These are phyloP conservation scores for Thelaira solivaga DNA, from an alignment of 2,888 invertebrate genomes.

Conservation along the genomic window DNA sequence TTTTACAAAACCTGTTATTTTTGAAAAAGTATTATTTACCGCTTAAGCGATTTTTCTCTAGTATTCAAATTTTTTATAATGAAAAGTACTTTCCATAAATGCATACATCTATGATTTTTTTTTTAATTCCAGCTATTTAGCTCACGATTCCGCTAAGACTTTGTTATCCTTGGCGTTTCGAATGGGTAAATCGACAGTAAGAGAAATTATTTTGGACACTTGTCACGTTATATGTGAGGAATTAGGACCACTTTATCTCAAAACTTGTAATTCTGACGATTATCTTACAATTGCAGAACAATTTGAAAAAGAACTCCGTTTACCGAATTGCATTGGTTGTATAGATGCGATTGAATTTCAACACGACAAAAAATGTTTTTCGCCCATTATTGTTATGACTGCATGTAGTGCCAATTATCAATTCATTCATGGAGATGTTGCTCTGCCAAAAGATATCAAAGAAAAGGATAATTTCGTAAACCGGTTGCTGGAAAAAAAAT, in stretches of 20 bases:
- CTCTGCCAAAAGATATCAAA: not conserved
- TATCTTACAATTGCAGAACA: slow-evolving; percentile 40
- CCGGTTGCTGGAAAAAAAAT: slow-evolving; percentile 22
- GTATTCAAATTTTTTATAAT: no score
- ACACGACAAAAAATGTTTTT: slow-evolving; percentile 42
- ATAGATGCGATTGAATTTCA: slow-evolving; percentile 44
- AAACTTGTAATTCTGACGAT: slow-evolving; percentile 22
- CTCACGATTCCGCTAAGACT: slow-evolving; percentile 45
- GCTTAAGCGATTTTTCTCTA: no score
- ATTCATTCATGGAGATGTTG: slow-evolving; percentile 38
- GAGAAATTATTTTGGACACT: slow-evolving; percentile 52
- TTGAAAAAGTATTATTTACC: no score
- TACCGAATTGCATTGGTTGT: slow-evolving; percentile 54
- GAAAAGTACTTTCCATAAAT: no score
- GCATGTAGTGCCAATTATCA: slow-evolving; percentile 49
- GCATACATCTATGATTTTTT: no score
- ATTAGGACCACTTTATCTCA: slow-evolving; percentile 34
- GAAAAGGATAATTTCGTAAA: slow-evolving; percentile 48
- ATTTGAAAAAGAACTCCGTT: slow-evolving; percentile 28
- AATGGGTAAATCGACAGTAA: slow-evolving; percentile 50
- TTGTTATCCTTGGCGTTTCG: slow-evolving; percentile 53
- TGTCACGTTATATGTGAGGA: slow-evolving; percentile 50
- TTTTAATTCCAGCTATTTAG: slow-evolving; percentile 38
- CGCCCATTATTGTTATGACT: slow-evolving; percentile 36
- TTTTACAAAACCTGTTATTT: no score